Evolutionary conservation across 2,797 vertebrate species (phyloP).

Genomic region (Sparus aurata): DNA sequence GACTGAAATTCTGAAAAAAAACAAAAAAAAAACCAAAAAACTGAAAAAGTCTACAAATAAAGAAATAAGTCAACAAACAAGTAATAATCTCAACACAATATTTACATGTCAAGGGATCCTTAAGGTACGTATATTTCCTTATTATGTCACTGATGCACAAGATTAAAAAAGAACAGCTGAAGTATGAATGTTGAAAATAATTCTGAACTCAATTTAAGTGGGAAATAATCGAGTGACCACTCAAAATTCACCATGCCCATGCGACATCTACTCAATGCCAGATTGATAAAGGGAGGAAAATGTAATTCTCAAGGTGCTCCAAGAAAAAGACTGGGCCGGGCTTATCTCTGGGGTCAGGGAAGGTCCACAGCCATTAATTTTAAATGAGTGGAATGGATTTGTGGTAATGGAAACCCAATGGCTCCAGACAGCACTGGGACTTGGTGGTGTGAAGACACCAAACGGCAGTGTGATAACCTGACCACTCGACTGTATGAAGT

Average conservation of each 20-base stretch:
- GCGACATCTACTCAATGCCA: constrained; percentile 21
- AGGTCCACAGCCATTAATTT: constrained; percentile 83
- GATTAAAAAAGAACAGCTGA: too few species aligned
- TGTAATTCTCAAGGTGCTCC: constrained; percentile 57
- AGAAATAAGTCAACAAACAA: too few species aligned
- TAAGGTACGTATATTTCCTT: too few species aligned
- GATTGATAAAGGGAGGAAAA: constrained; percentile 47
- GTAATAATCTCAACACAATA: too few species aligned
- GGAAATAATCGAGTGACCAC: background rate
- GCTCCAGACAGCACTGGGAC: constrained; percentile 76
- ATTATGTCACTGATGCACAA: too few species aligned
- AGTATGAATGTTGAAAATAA: too few species aligned
- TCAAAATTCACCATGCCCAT: constrained; percentile 22
- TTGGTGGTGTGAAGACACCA: constrained; percentile 68
- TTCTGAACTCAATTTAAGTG: too few species aligned
- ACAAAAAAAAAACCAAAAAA: too few species aligned
- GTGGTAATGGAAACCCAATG: constrained; percentile 83
- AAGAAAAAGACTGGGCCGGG: constrained; percentile 46
- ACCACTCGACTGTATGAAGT: constrained; percentile 70
- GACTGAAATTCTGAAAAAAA: too few species aligned
- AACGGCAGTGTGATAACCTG: constrained; percentile 71
- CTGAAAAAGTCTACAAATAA: too few species aligned
- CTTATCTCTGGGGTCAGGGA: constrained; percentile 67
- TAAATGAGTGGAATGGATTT: constrained; percentile 85
- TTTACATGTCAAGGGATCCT: too few species aligned